A percentile compares a stretch with the other conserved stretches of the same genome.
phyloP scores from a whole-genome alignment of 2,797 vertebrate genomes.

The Potorous gilbertii region DNA sequence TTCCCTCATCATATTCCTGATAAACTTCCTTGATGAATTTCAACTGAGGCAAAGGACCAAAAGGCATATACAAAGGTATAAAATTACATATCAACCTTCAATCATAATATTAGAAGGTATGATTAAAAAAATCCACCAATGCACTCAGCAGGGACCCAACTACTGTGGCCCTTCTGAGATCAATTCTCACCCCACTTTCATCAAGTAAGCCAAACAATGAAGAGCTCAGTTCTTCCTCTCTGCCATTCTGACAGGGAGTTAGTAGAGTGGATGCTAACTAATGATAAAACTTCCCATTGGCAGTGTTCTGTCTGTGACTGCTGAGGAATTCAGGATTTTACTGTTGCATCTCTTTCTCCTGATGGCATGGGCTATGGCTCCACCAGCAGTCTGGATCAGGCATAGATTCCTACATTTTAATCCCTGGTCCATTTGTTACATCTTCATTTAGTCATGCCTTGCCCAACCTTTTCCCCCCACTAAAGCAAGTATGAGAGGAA shows the following conservation, averaged over 20 bases:
- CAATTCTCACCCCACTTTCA: neutral
- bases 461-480: too few species aligned
- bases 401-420: neutral
- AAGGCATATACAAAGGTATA: neutral
- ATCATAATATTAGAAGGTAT: neutral
- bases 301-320: neutral
- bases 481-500: neutral
- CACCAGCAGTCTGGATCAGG: neutral
- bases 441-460: neutral
- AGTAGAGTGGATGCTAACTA: neutral
- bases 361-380: neutral
- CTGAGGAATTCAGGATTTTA: neutral
- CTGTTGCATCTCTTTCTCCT: neutral
- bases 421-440: neutral
- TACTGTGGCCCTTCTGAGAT: neutral
- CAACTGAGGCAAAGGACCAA: neutral
- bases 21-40: neutral
- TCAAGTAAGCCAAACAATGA: neutral
- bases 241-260: neutral
- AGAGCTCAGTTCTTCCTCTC: neutral
- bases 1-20: neutral
- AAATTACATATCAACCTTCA: neutral
- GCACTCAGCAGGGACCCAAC: neutral
- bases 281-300: neutral
- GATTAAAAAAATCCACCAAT: neutral